Evolutionary conservation across 1,140 invertebrate species (phyloP), one percentile per base, ranked within the genome.

Genomic region (Drosophila punjabiensis): DNA sequence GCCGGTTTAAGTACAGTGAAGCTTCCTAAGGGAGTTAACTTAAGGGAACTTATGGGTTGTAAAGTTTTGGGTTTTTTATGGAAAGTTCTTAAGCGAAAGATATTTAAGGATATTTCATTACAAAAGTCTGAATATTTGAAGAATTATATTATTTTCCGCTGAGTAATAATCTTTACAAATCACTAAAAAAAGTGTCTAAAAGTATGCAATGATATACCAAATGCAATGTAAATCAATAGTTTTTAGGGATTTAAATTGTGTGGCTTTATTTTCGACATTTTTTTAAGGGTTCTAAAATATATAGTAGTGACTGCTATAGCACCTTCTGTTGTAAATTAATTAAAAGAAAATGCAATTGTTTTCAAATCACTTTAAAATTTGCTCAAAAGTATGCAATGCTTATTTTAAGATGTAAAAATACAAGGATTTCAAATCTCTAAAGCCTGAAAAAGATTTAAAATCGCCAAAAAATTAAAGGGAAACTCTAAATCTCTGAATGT

Each of bases 1-100:
- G 67, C 45, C 32, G 37, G 14, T 74, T 52, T 28, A 24, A 16
- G 24, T 69, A 71, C 68, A 71, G 65, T 69, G 11, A 20, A 33
- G 39, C 11, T 37, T 20, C 13, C 7, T 4, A 20, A 18, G 11
- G n/a, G 18, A 13, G 3, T 3, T 10, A 5, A 33, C 3, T 16
- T 20, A 1, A 0, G 13, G 53, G 1, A 20, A 7, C 13, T 24
- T 33, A 13, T 1, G 32, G 1, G 3, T 4, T 52, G n/a, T 32
- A n/a, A 28, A 50, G 14, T 28, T 28, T 16, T 16, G 1, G 9
- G 3, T 14, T 28, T 16, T 52, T 6, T 0, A 9, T 1, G 8
- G 16, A 0, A 52, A n/a, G 16, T 11, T 52, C 5, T 3, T 9
- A 18, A n/a, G 6, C 0, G 33, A 18, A 55, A 24, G 4, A 4